phyloP scores from a whole-genome alignment of 2,113 vertebrate genomes.

The Typhlomys cinereus region DNA sequence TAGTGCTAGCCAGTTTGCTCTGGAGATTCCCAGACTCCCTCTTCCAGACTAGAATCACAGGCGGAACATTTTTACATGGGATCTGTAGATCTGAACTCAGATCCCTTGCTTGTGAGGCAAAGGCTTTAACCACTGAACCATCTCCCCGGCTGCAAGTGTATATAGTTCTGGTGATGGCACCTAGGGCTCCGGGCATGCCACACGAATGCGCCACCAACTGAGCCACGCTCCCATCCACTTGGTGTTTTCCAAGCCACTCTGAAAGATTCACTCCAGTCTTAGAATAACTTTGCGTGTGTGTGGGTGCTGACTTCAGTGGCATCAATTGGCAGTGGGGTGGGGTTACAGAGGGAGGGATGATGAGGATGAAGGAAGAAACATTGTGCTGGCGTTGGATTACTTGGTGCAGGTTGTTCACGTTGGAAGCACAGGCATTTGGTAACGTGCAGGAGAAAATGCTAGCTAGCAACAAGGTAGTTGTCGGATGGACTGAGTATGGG shows the following conservation, averaged over 20 bases:
- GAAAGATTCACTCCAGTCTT: background rate
- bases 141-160: background rate
- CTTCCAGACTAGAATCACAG: background rate
- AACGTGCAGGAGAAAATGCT: too few species aligned
- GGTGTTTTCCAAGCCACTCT: background rate
- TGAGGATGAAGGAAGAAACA: too few species aligned
- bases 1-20: background rate
- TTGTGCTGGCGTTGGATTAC: background rate
- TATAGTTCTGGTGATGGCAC: background rate
- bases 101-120: background rate
- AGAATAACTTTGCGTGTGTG: too few species aligned
- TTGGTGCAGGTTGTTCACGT: fast-evolving
- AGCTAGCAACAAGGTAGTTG: too few species aligned
- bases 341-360: too few species aligned
- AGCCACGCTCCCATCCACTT: background rate
- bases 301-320: too few species aligned
- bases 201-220: too few species aligned
- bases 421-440: background rate
- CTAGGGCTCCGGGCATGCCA: background rate
- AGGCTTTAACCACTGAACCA: background rate
- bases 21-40: background rate
- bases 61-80: background rate
- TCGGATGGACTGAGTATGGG: too few species aligned
- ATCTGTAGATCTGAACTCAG: background rate
- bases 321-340: too few species aligned